Conservation (phyloP, 2,113 vertebrate species). For the Orycteropus afer region DNA sequence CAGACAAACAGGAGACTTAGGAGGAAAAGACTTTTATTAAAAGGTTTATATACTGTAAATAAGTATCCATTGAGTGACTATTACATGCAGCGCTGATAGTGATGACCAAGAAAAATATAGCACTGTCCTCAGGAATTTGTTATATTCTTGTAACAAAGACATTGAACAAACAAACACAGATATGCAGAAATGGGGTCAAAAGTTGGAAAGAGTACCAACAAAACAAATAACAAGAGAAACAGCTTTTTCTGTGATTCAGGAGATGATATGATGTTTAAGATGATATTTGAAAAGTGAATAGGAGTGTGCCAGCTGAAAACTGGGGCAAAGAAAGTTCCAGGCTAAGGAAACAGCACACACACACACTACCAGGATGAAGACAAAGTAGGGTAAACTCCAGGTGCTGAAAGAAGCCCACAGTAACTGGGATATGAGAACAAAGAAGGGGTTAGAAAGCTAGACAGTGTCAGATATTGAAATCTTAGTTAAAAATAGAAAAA, state of each 20-base stretch:
- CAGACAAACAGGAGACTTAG: background rate
- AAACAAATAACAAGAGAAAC: background rate
- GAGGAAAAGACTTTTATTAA: too few species aligned
- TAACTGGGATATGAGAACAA: background rate
- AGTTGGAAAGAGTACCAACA: background rate
- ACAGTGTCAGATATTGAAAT: too few species aligned
- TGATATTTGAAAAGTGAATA: too few species aligned
- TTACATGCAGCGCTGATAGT: background rate
- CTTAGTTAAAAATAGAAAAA: background rate
- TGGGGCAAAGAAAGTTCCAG: background rate
- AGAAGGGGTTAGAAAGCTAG: background rate
- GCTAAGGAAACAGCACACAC: background rate
- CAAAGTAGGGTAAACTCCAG: too few species aligned
- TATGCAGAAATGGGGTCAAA: background rate
- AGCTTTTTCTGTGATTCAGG: background rate
- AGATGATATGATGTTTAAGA: background rate
- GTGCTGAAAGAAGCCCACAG: background rate
- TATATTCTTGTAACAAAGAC: background rate
- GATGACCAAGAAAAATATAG: background rate
- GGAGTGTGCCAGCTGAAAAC: background rate
- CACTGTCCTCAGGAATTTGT: background rate
- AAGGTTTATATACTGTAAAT: too few species aligned
- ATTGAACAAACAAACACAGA: background rate
- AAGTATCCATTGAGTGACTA: background rate
- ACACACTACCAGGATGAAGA: background rate